Evolutionary conservation across 2,113 vertebrate species (phyloP), one percentile per base, ranked within the genome.

Genomic region (Eira barbara): DNA sequence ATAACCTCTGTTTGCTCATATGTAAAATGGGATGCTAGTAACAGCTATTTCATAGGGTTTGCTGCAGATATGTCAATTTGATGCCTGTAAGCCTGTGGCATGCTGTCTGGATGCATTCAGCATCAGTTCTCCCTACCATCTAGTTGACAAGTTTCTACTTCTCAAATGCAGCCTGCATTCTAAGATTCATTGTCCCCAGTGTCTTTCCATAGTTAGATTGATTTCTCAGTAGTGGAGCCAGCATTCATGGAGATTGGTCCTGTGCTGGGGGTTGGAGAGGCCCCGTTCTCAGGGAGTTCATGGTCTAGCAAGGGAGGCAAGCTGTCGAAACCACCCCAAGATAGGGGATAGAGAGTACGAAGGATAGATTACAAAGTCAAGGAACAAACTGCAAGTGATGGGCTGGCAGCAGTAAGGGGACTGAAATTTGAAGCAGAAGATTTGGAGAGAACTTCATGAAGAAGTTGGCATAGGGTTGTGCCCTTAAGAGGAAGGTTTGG

Each of bases 401-500:
- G 36, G 20, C 42, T 86, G 63, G 29, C n/a, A n/a, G 34, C 4
- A 2, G 31, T 15, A 52, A 34, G n/a, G 31, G 29, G 21, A 23
- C 5, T 79, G 52, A 45, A 55, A 82, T 69, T 71, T 36, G 11
- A 13, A 92, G 57, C 6, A 34, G 27, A 23, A 7, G 7, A 73
- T 18, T 52, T 34, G 7, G 45, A 91, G 47, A 91, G 49, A 63
- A 78, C 31, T 36, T 79, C 23, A 57, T 18, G 23, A 15, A 42
- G 45, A 92, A 49, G 67, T 49, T 45, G n/a, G 42, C 27, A 2
- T 25, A 55, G 78, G 34, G 47, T 52, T 69, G 63, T 52, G 36
- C 76, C 69, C 87, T 52, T 4, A 71, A 89, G 15, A 45, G 65
- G 67, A 47, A 94, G 57, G n/a, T 74, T 93, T 88, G 73, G 39